Percentiles rank a stretch among this genome's conserved stretches.
Conservation (phyloP, 2,888 invertebrate genomes). For the Pollenia angustigena region DNA sequence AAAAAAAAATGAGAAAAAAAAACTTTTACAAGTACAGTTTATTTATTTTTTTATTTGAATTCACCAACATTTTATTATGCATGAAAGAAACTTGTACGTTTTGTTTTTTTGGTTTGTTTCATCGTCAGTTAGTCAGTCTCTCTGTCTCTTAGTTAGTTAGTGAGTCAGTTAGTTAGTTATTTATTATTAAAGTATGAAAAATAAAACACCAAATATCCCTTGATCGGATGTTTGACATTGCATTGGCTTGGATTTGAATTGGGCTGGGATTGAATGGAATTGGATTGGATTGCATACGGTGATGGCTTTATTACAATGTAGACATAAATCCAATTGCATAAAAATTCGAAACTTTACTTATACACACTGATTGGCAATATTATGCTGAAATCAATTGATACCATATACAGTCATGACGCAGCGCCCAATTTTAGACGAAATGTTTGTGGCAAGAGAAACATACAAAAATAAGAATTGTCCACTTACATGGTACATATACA, state of each 20-base stretch:
- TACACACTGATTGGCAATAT: constrained; percentile 72
- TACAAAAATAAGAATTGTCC: constrained; percentile 29
- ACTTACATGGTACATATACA: constrained; percentile 10
- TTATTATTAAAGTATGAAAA: constrained; percentile 31
- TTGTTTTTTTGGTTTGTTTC: constrained; percentile 41
- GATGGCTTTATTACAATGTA: constrained; percentile 71
- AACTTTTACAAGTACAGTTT: constrained; percentile 29
- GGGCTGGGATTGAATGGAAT: neutral
- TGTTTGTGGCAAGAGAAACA: constrained; percentile 33
- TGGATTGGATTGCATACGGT: constrained; percentile 49
- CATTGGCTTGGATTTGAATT: constrained; percentile 14
- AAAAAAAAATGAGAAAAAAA: neutral
- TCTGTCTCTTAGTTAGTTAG: constrained; percentile 13
- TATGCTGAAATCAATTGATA: constrained; percentile 73
- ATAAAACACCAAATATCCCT: constrained; percentile 20
- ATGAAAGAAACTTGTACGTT: constrained; percentile 38
- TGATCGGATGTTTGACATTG: constrained; percentile 46
- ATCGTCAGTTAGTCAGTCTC: constrained; percentile 25
- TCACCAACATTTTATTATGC: constrained; percentile 60
- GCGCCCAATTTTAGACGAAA: constrained; percentile 78
- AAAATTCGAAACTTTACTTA: constrained; percentile 70
- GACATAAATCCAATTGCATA: constrained; percentile 71
- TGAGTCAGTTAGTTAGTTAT: constrained; percentile 25
- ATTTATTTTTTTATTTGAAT: constrained; percentile 34
- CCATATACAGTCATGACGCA: constrained; percentile 79